Conservation (phyloP, 2,888 invertebrate species). For the Dynastes tityus region DNA sequence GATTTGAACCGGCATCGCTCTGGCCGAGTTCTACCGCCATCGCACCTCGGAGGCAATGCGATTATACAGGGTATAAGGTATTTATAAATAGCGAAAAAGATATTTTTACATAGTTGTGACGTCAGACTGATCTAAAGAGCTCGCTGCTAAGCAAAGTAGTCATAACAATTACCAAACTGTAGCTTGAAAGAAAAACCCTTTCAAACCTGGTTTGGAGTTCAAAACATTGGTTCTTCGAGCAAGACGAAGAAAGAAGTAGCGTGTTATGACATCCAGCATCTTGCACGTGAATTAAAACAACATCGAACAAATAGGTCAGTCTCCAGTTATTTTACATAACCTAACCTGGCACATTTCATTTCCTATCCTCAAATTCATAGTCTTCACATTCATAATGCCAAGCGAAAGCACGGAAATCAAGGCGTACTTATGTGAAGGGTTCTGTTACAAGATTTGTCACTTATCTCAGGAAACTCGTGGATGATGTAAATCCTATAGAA, state of each 20-base stretch:
- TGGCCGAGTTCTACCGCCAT: too few relatives aligned
- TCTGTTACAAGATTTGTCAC: slow-evolving; percentile 22
- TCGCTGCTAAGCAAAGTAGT: too few relatives aligned
- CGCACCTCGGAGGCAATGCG: too few relatives aligned
- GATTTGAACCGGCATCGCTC: too few relatives aligned
- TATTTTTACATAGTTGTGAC: too few relatives aligned
- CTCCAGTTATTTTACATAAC: background rate
- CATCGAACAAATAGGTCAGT: slow-evolving; percentile 15
- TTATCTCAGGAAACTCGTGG: background rate
- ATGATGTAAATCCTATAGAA: background rate
- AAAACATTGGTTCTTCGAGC: slow-evolving; percentile 58
- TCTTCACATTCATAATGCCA: background rate
- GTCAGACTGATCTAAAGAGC: too few relatives aligned
- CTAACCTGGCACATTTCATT: background rate
- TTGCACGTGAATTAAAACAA: background rate
- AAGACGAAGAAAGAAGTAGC: slow-evolving; percentile 53
- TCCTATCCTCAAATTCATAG: background rate
- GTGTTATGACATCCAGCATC: background rate
- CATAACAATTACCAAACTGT: too few relatives aligned
- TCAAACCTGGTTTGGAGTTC: slow-evolving; percentile 52
- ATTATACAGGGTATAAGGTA: too few relatives aligned
- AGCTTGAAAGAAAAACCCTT: slow-evolving; percentile 25
- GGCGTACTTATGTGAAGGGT: slow-evolving; percentile 2
- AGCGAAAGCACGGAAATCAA: background rate
- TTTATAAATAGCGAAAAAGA: too few relatives aligned